phyloP scores from a whole-genome alignment of 2,797 vertebrate species.

The Ispidina picta region DNA sequence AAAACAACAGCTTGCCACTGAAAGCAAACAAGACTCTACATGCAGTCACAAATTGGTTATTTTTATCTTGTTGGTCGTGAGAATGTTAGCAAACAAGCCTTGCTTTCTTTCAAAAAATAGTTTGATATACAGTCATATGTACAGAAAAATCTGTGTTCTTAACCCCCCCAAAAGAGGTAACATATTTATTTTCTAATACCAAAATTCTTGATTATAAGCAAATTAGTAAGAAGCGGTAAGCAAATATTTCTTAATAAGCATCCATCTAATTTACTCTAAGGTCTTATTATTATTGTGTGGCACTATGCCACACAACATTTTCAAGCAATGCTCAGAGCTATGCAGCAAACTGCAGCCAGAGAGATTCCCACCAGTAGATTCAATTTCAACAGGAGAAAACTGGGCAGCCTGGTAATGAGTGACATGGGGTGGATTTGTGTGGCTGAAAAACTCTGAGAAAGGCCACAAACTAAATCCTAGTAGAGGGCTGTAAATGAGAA shows the following conservation, averaged over 20 bases:
- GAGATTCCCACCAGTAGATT: background rate
- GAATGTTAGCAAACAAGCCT: conserved; percentile 27
- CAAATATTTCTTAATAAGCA: background rate
- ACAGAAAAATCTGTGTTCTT: background rate
- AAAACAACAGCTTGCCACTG: conserved; percentile 44
- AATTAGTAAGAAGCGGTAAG: background rate
- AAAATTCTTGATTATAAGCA: background rate
- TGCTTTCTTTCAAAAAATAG: background rate
- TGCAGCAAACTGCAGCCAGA: background rate
- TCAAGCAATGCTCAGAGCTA: background rate
- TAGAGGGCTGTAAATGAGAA: background rate
- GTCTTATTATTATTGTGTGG: background rate
- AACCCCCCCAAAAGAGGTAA: background rate
- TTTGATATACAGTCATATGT: background rate
- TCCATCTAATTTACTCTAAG: background rate
- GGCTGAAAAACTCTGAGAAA: background rate
- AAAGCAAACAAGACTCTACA: conserved; percentile 16
- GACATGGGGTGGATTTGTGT: background rate
- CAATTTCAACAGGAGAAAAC: background rate
- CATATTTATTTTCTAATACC: background rate
- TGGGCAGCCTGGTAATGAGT: background rate
- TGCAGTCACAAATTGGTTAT: background rate
- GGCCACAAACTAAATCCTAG: background rate
- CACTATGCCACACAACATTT: background rate
- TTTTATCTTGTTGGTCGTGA: conserved; percentile 21